Base-by-base conservation (phyloP, 2,797 vertebrate genomes). In the Mus spretus region DNA sequence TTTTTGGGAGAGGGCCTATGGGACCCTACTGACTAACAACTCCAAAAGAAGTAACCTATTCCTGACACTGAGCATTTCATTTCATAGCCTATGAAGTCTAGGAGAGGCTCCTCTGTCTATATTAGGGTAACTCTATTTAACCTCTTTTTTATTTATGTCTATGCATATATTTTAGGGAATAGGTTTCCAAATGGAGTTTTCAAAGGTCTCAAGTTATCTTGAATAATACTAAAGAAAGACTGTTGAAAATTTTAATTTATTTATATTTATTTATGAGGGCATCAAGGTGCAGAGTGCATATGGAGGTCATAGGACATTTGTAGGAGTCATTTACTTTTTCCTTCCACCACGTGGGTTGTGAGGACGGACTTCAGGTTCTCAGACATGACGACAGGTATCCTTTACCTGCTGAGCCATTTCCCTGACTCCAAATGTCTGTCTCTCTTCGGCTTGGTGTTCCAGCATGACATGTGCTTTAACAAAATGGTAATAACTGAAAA, bases 401-500 rank as follows among this genome's bases (percentile, higher is more conserved):
- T 50, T 67, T n/a, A n/a, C 6, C 8, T 67, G 44, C 63, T n/a
- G 31, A 85, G 19, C 31, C 44, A 50, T 50, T 22, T 70, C 9
- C 12, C 84, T 55, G 47, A 17, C 47, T 15, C 31, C 84, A 53
- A 53, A 53, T 53, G 2, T 20, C 10, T 72, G 6, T 31, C 22
- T 78, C 15, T 88, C 55, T 93, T 93, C 50, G 47, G 7, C 59
- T 89, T 63, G 75, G 20, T 72, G 9, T 85, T 89, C 15, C 57
- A 72, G 70, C 77, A 53, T 94, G 40, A 31, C 47, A 79, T 74
- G 14, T 24, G 65, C 83, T 72, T 59, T 10, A 89, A 78, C 70
- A 55, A 93, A 78, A 10, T 53, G 31, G 31, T 65, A 83, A 40
- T 78, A 82, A 85, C n/a, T 61, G 87, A 92, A 92, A 13, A n/a